Evolutionary conservation across 2,888 invertebrate genomes (phyloP).

Genomic region (Meloe dianella): DNA sequence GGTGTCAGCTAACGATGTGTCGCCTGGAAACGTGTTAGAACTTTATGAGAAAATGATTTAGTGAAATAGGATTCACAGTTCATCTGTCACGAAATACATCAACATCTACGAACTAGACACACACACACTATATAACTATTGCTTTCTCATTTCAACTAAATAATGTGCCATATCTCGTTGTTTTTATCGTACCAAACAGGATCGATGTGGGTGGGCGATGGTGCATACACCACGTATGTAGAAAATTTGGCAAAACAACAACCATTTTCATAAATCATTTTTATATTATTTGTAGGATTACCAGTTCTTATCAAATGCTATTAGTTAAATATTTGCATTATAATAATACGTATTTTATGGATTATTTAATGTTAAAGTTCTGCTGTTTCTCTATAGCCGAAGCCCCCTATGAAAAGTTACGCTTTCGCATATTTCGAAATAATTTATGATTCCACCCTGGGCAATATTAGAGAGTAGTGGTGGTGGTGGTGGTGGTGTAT

Average conservation of each 20-base stretch:
- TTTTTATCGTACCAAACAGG: neutral
- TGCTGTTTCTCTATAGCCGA: neutral
- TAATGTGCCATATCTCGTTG: neutral
- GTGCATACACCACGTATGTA: neutral
- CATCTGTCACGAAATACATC: slow-evolving; percentile 56
- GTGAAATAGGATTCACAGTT: slow-evolving; percentile 59
- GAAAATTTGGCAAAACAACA: neutral
- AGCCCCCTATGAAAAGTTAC: slow-evolving; percentile 18
- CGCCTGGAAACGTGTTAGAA: slow-evolving; percentile 46
- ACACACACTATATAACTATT: slow-evolving; percentile 35
- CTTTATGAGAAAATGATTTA: slow-evolving; percentile 58
- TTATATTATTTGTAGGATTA: neutral
- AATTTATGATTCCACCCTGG: slow-evolving; percentile 52
- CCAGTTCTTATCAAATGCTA: neutral
- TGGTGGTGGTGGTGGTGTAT: slow-evolving; percentile 42
- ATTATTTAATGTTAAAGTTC: neutral
- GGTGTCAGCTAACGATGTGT: slow-evolving; percentile 46
- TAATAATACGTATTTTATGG: neutral
- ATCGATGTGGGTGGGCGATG: slow-evolving; percentile 14
- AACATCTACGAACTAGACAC: slow-evolving; percentile 43
- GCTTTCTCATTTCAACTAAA: neutral
- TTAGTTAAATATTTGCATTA: slow-evolving; percentile 2
- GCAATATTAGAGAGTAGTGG: slow-evolving; percentile 52
- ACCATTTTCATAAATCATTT: neutral
- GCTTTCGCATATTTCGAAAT: slow-evolving; percentile 51